Conservation (phyloP, 2,888 invertebrate species). For the Ypsolopha scabrella region DNA sequence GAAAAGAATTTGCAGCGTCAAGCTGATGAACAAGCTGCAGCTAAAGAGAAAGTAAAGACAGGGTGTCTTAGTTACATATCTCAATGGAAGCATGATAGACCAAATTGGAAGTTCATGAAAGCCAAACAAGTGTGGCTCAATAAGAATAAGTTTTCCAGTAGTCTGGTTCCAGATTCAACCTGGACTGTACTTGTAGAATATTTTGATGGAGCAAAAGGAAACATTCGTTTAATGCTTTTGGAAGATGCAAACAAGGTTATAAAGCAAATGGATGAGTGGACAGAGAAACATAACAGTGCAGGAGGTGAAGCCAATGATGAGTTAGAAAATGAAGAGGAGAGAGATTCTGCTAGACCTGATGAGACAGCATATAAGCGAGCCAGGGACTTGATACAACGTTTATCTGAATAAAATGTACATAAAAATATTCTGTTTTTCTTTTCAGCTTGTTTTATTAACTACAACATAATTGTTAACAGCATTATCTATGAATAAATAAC, state of each 20-base stretch:
- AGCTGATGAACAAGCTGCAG: conserved; percentile 62
- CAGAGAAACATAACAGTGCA: conserved; percentile 36
- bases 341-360: conserved; percentile 37
- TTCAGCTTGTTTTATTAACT: conserved; percentile 28
- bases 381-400: conserved; percentile 74
- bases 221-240: conserved; percentile 71
- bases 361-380: conserved; percentile 71
- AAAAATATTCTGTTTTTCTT: conserved; percentile 25
- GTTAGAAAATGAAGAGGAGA: conserved; percentile 23
- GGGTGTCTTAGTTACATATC: conserved; percentile 76
- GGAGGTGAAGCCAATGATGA: conserved; percentile 27
- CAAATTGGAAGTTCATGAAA: conserved; percentile 86
- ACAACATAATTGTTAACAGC: conserved; percentile 34
- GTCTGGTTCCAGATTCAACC: conserved; percentile 69
- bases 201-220: conserved; percentile 77
- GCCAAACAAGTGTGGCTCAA: conserved; percentile 81
- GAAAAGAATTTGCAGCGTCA: conserved; percentile 71
- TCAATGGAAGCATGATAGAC: conserved; percentile 78
- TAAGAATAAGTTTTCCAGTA: conserved; percentile 74
- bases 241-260: conserved; percentile 75
- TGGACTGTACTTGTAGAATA: conserved; percentile 79
- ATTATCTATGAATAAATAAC: conserved; percentile 14
- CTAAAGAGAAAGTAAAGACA: conserved; percentile 66
- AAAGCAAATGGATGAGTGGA: conserved; percentile 70
- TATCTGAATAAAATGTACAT: conserved; percentile 49